These are phyloP conservation scores for Halcyon smyrnensis DNA, from an alignment of 2,797 vertebrate genomes.

Conservation along the genomic window DNA sequence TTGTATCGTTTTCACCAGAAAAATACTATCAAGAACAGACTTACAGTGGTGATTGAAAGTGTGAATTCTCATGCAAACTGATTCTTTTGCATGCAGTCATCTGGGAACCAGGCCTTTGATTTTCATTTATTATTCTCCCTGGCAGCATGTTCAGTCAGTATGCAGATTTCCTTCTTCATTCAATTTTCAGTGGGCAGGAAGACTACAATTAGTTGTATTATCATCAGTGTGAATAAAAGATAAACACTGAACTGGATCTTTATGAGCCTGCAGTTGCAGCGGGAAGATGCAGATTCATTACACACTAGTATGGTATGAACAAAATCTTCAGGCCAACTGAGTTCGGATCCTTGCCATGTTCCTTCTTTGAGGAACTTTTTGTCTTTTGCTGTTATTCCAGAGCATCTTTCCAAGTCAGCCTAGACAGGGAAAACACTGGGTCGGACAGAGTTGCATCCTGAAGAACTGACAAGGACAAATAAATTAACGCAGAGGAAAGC, in stretches of 20 bases:
- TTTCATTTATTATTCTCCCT: slow-evolving; percentile 64
- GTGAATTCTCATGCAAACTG: slow-evolving; percentile 45
- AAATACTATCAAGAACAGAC: not conserved
- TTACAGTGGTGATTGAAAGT: slow-evolving; percentile 33
- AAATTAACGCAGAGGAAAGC: not conserved
- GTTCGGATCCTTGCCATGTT: not conserved
- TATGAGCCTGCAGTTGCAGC: not conserved
- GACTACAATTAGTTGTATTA: slow-evolving; percentile 65
- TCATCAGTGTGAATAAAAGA: slow-evolving; percentile 39
- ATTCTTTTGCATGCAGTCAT: slow-evolving; percentile 44
- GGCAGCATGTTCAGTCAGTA: slow-evolving; percentile 52
- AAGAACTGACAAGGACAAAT: not conserved
- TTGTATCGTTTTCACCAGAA: slow-evolving; percentile 25
- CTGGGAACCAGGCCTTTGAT: slow-evolving; percentile 43
- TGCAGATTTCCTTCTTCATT: slow-evolving; percentile 60
- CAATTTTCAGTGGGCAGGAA: slow-evolving; percentile 58
- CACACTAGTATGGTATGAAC: not conserved
- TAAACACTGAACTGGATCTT: slow-evolving; percentile 32
- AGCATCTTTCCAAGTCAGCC: not conserved
- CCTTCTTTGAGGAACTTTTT: not conserved
- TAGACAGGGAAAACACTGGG: not conserved
- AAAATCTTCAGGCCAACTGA: not conserved
- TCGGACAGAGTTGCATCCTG: not conserved
- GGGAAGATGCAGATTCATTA: not conserved
- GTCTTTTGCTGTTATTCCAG: not conserved